A percentile compares a stretch with the other conserved stretches of the same genome.
Conservation (phyloP, 2,797 vertebrate species). For the Micropoecilia bifurca region DNA sequence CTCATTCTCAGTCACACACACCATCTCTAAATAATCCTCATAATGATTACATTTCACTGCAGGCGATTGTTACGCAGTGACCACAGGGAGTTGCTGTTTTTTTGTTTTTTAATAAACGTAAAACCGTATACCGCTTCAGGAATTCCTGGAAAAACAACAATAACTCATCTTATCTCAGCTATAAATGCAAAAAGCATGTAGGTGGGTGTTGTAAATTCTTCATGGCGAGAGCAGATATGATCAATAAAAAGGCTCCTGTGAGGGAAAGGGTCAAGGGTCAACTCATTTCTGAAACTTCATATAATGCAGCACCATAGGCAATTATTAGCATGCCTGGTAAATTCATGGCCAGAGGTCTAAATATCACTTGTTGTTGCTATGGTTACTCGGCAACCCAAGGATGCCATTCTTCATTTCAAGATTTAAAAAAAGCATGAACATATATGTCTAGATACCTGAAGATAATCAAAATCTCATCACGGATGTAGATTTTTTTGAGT, state of each 20-base stretch:
- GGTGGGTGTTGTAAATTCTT: not conserved
- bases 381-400: not conserved
- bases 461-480: not conserved
- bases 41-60: slow-evolving; percentile 5
- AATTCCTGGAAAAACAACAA: not conserved
- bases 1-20: slow-evolving; percentile 35
- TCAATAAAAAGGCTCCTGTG: not conserved
- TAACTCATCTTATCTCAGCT: not conserved
- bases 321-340: not conserved
- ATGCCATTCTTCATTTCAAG: not conserved
- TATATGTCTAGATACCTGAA: not conserved
- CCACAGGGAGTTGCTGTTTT: not conserved
- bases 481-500: not conserved
- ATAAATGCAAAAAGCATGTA: not conserved
- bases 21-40: slow-evolving; percentile 27
- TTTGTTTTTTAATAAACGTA: not conserved
- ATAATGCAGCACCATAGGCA: not conserved
- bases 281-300: not conserved
- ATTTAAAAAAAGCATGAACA: not conserved
- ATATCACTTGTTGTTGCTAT: not conserved
- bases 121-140: not conserved
- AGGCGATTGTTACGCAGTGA: not conserved
- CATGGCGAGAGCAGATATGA: not conserved
- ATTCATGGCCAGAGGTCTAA: not conserved
- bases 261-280: not conserved